Evolutionary conservation across 2,888 invertebrate species (phyloP), one percentile per base, ranked within the genome.

Genomic region (Pyrrhosoma nymphula): DNA sequence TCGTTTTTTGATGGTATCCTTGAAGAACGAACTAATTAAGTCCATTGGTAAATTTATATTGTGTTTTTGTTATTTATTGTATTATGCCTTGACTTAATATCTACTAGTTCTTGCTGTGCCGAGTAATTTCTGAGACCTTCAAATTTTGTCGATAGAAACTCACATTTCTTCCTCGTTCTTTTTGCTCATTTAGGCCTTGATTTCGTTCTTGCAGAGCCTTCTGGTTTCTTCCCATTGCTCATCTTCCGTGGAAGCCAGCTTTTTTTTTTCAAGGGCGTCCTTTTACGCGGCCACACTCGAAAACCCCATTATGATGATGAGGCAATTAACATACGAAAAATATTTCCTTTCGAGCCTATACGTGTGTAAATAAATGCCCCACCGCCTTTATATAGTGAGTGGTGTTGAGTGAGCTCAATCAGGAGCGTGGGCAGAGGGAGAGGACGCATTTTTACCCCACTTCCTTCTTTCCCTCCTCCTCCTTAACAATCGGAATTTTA

Each of bases 401-500:
- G 82, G 82, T 4, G 30, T 16, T 2, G 82, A 30, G 82, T 10
- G 35, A 82, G 35, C 16, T n/a, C 1, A 30, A 35, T 82, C 8
- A 14, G 82, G 35, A 82, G 82, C 82, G 82, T 82, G 82, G 82
- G 82, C 82, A 82, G 82, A 14, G 4, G 82, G 10, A 35, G 82
- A 26, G 26, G n/a, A 35, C 23, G 35, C 10, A 14, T 0, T 14
- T 35, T 82, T 35, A 82, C 82, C 14, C 35, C 82, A 18, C 82
- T 82, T 82, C 82, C 82, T 69, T 69, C 82, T 82, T 35, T 82
- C 35, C 82, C 63, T n/a, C 47, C 47, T 47, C 8, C 47, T 69
- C 82, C 82, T 82, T 35, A 82, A 16, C 26, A 82, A 35, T 35
- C 82, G 82, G 82, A 82, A 82, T 82, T 82, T 82, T 82, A 82